These are phyloP conservation scores for Oscarella lobularis DNA, from an alignment of 37 sponge, comb jelly and placozoan species.

Conservation along the genomic window DNA sequence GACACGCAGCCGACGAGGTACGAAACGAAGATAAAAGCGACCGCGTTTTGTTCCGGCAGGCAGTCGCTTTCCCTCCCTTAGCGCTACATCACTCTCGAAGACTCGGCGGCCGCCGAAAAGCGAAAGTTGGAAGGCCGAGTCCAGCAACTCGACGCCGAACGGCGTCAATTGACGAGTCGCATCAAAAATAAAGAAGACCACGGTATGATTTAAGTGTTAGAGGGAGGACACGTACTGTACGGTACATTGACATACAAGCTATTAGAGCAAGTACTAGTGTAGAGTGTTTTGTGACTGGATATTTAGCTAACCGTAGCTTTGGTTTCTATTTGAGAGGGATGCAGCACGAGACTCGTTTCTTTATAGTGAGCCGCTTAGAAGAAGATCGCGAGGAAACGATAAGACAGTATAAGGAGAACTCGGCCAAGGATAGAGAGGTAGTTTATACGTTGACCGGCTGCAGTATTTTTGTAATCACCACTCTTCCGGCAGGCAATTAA, in stretches of 20 bases:
- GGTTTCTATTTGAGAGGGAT: too few relatives aligned
- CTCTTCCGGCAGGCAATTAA: background rate
- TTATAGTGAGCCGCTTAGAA: background rate
- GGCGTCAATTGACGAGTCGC: background rate
- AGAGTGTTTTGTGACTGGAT: too few relatives aligned
- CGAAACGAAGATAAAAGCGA: too few relatives aligned
- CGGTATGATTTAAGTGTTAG: background rate
- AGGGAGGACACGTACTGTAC: background rate
- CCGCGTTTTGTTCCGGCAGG: background rate
- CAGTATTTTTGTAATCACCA: background rate
- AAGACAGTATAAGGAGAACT: background rate
- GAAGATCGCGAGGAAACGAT: background rate
- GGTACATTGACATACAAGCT: too few relatives aligned
- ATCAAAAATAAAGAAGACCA: background rate
- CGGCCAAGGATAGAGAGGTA: background rate
- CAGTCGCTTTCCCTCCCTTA: background rate
- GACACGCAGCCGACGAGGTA: background rate
- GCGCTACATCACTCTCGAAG: background rate
- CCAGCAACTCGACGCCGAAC: background rate
- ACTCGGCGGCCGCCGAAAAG: background rate
- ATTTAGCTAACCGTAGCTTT: too few relatives aligned
- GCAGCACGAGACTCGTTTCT: too few relatives aligned
- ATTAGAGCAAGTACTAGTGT: too few relatives aligned
- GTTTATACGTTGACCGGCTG: too few relatives aligned
- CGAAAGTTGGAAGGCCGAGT: background rate